Percentiles rank a stretch among this genome's conserved stretches.
Conservation (phyloP, 2,113 vertebrate species). For the Limanda limanda region DNA sequence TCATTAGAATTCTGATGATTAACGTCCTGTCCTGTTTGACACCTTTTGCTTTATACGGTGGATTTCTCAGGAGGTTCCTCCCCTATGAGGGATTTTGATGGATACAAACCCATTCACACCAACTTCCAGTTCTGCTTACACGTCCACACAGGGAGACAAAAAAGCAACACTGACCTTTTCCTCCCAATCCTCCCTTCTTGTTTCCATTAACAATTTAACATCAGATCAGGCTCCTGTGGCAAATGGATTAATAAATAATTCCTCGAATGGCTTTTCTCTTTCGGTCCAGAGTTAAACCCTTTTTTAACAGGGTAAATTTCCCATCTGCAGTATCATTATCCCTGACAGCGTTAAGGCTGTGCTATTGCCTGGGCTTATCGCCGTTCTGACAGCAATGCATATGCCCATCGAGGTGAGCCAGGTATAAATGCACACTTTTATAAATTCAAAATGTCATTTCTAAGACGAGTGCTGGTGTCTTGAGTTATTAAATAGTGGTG, state of each 20-base stretch:
- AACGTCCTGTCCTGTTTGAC: slow-evolving; percentile 5
- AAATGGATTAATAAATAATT: slow-evolving; percentile 16
- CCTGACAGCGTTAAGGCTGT: slow-evolving; percentile 30
- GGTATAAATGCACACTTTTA: background rate
- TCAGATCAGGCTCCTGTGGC: background rate
- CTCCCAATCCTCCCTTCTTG: background rate
- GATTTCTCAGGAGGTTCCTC: background rate
- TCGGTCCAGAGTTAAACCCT: background rate
- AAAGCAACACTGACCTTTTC: slow-evolving; percentile 1
- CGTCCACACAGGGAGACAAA: background rate
- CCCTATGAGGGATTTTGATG: too few relatives aligned
- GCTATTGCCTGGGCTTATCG: slow-evolving; percentile 21
- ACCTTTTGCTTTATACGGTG: background rate
- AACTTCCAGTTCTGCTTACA: background rate
- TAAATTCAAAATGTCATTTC: slow-evolving; percentile 16
- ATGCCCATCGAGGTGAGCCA: background rate
- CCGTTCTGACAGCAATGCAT: background rate
- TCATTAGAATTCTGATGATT: background rate
- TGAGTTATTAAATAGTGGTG: slow-evolving; percentile 6
- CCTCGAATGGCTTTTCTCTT: background rate
- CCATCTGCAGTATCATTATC: slow-evolving; percentile 20
- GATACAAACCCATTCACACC: background rate
- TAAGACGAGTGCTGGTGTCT: background rate
- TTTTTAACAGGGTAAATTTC: background rate
- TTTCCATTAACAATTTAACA: slow-evolving; percentile 14